These are phyloP conservation scores for Neogale vison DNA, from an alignment of 2,113 vertebrate genomes.

Conservation along the genomic window DNA sequence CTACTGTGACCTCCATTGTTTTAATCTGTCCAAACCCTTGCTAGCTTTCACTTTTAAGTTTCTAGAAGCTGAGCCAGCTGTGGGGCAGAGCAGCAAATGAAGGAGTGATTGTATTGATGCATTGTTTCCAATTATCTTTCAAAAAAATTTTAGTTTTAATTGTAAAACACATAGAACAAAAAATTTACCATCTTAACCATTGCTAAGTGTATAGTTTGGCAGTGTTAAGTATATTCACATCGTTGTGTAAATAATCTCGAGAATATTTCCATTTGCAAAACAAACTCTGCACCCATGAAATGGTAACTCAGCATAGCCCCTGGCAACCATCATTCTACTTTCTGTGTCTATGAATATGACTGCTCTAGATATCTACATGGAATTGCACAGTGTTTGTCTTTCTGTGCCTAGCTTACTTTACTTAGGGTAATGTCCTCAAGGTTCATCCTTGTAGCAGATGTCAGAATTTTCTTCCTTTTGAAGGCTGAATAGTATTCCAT, in stretches of 20 bases:
- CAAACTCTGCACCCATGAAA: not conserved
- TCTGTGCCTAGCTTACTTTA: not conserved
- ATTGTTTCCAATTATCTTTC: not conserved
- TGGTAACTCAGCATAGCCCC: not conserved
- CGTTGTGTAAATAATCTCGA: not conserved
- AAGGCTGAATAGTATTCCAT: not conserved
- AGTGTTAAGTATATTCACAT: not conserved
- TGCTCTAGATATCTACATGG: not conserved
- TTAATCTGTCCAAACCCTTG: not conserved
- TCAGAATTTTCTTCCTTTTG: not conserved
- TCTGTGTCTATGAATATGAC: not conserved
- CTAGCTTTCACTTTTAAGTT: not conserved
- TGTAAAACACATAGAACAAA: not conserved
- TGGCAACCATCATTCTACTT: not conserved
- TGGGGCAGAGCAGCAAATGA: not conserved
- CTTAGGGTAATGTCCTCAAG: not conserved
- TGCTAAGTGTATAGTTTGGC: not conserved
- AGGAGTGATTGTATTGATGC: not conserved
- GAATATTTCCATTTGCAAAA: not conserved
- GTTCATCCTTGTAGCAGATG: not conserved
- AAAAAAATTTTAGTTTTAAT: not conserved
- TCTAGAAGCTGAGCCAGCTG: not conserved
- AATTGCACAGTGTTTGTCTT: not conserved
- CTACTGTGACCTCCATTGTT: not conserved
- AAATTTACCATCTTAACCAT: not conserved